Evolutionary conservation across 2,888 invertebrate species (phyloP).

Genomic region (Lottia scabra): DNA sequence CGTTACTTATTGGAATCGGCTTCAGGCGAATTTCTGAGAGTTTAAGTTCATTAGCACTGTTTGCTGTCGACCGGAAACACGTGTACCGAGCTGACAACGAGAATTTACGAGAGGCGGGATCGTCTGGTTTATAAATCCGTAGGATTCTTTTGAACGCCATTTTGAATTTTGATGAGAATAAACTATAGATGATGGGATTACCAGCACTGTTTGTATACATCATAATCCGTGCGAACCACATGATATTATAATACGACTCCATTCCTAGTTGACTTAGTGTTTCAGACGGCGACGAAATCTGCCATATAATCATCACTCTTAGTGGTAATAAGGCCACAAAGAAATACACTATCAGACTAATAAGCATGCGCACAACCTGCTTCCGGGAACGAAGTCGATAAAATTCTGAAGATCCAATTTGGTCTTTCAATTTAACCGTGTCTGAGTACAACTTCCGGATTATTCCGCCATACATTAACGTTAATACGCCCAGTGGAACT

Average conservation of each 20-base stretch:
- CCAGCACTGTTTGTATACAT: conserved; percentile 90
- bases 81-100: conserved; percentile 3
- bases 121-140: conserved; percentile 11
- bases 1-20: too few species aligned
- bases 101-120: neutral
- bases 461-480: conserved; percentile 39
- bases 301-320: conserved; percentile 86
- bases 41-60: neutral
- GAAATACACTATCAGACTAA: conserved; percentile 76
- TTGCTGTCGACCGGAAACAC: conserved; percentile 64
- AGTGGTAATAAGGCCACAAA: conserved; percentile 91
- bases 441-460: conserved; percentile 33
- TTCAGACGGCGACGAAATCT: conserved; percentile 81
- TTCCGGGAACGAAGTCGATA: conserved; percentile 30
- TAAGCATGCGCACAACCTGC: conserved; percentile 54
- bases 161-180: conserved; percentile 92
- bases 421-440: conserved; percentile 17
- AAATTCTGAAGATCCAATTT: conserved; percentile 4
- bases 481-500: conserved; percentile 38
- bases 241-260: conserved; percentile 84
- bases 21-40: neutral
- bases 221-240: conserved; percentile 84
- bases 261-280: conserved; percentile 79
- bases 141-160: conserved; percentile 58
- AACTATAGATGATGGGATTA: conserved; percentile 90